Percentiles rank a stretch among this genome's conserved stretches.
Conservation (phyloP, 1,140 invertebrate species). For the Rhagoletis zephyria region DNA sequence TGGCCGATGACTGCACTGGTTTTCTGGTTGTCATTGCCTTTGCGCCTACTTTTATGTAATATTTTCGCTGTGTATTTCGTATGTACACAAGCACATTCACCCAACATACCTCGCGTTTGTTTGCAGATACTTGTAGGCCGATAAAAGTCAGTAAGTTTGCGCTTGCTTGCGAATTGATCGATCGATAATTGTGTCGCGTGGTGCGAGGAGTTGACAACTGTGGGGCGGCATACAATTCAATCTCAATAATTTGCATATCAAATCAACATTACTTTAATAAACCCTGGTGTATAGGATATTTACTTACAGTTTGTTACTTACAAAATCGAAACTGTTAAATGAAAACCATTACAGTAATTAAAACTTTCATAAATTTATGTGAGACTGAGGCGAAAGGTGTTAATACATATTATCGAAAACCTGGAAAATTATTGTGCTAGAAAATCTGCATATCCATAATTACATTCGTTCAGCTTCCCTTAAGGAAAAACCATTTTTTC, state of each 20-base stretch:
- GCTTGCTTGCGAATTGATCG: conserved; percentile 3
- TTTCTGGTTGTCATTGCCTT: neutral
- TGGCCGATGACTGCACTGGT: too few species aligned
- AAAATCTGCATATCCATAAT: too few species aligned
- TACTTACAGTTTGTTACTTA: neutral
- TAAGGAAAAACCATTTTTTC: too few species aligned
- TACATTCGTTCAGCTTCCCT: too few species aligned
- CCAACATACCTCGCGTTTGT: neutral
- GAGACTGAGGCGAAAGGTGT: too few species aligned
- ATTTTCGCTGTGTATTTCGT: neutral
- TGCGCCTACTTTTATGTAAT: neutral
- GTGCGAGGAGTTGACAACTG: neutral
- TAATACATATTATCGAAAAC: too few species aligned
- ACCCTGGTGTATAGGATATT: neutral
- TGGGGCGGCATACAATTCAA: conserved; percentile 14
- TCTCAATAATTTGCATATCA: conserved; percentile 48
- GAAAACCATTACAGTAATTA: neutral
- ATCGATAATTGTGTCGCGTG: conserved; percentile 27
- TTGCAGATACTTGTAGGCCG: neutral
- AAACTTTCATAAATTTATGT: too few species aligned
- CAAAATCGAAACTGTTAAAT: neutral
- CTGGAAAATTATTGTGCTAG: too few species aligned
- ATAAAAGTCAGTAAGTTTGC: conserved; percentile 23
- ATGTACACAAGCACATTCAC: neutral
- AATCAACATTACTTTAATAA: conserved; percentile 44